Evolutionary conservation across 2,797 vertebrate species (phyloP).

Genomic region (Caiman crocodilus): DNA sequence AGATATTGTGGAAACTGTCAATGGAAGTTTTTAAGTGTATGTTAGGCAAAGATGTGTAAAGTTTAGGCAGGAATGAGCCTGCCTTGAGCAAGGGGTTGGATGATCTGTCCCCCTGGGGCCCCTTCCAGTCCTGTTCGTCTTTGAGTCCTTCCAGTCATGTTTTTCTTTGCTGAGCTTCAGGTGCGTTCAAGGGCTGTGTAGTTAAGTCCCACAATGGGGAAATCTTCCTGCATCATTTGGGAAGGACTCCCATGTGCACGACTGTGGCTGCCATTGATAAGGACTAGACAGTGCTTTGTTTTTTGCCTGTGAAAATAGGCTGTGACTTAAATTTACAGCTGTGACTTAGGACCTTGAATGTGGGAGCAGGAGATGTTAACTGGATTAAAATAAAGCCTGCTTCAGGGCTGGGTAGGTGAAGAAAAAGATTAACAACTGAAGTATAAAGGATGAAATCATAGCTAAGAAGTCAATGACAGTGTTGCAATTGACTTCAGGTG

Average conservation of each 20-base stretch:
- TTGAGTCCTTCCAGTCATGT: too few relatives aligned
- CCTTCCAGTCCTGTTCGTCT: too few relatives aligned
- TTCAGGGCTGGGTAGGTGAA: too few relatives aligned
- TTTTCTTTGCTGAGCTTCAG: too few relatives aligned
- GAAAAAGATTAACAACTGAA: too few relatives aligned
- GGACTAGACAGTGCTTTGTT: background rate
- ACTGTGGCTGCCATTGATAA: accelerated
- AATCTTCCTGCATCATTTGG: background rate
- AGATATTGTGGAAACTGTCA: too few relatives aligned
- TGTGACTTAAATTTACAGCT: accelerated
- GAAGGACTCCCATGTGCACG: background rate
- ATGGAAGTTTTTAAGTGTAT: too few relatives aligned
- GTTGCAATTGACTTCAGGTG: background rate
- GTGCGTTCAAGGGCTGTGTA: background rate
- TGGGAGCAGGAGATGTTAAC: accelerated
- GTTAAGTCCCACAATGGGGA: background rate
- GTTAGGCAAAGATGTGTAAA: too few relatives aligned
- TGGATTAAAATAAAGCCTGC: too few relatives aligned
- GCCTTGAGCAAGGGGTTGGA: too few relatives aligned
- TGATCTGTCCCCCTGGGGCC: too few relatives aligned
- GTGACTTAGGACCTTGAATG: accelerated
- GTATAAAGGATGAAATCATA: accelerated
- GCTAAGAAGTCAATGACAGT: accelerated
- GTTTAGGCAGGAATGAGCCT: too few relatives aligned
- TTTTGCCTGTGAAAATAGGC: accelerated